Conservation (phyloP, 2,113 vertebrate genomes). For the Morone saxatilis region DNA sequence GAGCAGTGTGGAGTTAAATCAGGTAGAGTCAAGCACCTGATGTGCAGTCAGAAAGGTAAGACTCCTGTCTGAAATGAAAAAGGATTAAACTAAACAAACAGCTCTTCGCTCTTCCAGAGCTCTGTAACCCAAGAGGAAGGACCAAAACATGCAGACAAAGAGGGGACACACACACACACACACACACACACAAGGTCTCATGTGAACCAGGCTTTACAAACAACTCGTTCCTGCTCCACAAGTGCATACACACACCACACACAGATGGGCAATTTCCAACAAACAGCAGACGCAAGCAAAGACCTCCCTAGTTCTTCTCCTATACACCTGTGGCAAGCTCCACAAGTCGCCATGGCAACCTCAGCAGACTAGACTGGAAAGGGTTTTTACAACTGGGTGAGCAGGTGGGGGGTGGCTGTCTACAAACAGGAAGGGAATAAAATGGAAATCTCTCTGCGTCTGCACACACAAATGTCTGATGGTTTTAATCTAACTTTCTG, state of each 20-base stretch:
- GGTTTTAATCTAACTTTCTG: fast-evolving
- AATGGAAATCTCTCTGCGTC: background rate
- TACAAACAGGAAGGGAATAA: background rate
- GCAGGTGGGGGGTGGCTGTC: background rate
- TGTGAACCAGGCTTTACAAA: slow-evolving; percentile 30
- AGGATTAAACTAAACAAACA: slow-evolving; percentile 44
- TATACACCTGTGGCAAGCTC: slow-evolving; percentile 77
- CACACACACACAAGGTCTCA: background rate
- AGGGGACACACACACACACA: background rate
- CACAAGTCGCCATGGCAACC: slow-evolving; percentile 78
- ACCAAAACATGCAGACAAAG: slow-evolving; percentile 18
- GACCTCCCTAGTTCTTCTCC: slow-evolving; percentile 22
- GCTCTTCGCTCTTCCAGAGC: slow-evolving; percentile 20
- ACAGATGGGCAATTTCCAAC: slow-evolving; percentile 1
- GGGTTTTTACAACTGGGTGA: slow-evolving; percentile 72
- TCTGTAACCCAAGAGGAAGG: slow-evolving; percentile 10
- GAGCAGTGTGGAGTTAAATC: background rate
- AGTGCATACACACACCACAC: background rate
- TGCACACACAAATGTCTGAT: background rate
- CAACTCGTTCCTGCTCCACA: slow-evolving; percentile 18
- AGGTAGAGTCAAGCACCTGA: background rate
- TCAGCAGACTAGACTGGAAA: slow-evolving; percentile 61
- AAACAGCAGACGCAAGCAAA: background rate
- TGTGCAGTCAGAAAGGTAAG: background rate
- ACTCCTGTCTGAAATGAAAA: slow-evolving; percentile 11